Conservation (phyloP, 2,888 invertebrate genomes). For the Amphipyra berbera region DNA sequence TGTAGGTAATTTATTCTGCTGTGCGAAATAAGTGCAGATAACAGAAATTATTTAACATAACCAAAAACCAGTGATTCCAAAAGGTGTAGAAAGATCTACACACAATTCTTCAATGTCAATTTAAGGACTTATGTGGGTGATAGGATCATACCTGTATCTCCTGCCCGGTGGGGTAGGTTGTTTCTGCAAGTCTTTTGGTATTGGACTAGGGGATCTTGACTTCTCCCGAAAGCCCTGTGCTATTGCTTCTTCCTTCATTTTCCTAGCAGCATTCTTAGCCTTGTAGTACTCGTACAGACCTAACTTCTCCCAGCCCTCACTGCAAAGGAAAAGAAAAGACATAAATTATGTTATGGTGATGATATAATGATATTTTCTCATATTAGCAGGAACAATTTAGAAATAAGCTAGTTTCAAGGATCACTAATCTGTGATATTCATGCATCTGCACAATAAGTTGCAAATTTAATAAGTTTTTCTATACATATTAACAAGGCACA, state of each 20-base stretch:
- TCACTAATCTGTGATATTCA: too few relatives aligned
- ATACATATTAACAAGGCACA: background rate
- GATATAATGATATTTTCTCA: too few relatives aligned
- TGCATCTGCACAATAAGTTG: too few relatives aligned
- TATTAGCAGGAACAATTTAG: too few relatives aligned
- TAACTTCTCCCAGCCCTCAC: conserved; percentile 99
- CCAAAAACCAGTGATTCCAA: background rate
- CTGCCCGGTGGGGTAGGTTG: conserved; percentile 93
- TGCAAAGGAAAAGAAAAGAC: conserved; percentile 70
- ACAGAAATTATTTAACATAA: too few relatives aligned
- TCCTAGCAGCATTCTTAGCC: conserved; percentile 97
- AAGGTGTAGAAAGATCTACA: background rate
- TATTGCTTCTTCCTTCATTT: conserved; percentile 96
- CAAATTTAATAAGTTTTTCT: too few relatives aligned
- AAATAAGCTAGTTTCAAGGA: too few relatives aligned
- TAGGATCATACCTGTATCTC: conserved; percentile 90
- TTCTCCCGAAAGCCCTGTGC: conserved; percentile 92
- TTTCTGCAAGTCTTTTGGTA: conserved; percentile 93
- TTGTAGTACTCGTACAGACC: conserved; percentile 99
- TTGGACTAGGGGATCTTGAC: conserved; percentile 95
- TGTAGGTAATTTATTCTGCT: too few relatives aligned
- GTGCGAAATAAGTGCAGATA: too few relatives aligned
- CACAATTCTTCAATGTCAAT: background rate
- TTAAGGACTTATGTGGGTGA: background rate
- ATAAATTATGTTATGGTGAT: too few relatives aligned